Evolutionary conservation across 2,797 vertebrate species (phyloP).

Genomic region (Sebastes kiyomatsui): DNA sequence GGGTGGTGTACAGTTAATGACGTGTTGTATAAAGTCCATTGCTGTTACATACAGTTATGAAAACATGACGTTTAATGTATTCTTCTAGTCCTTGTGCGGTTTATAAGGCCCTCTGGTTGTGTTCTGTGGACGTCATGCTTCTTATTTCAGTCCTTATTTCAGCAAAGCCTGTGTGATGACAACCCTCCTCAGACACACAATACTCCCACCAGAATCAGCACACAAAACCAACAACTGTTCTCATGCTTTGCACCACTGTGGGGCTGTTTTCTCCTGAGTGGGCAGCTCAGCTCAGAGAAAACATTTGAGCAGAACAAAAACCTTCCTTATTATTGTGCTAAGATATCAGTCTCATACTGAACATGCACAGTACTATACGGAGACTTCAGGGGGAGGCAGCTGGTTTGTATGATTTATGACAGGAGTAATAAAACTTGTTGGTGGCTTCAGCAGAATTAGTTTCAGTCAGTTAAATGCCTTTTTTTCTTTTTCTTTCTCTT

Average conservation of each 20-base stretch:
- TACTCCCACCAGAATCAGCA: conserved; percentile 18
- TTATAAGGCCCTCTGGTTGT: conserved; percentile 38
- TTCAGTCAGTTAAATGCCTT: conserved; percentile 32
- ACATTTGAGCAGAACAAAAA: conserved; percentile 28
- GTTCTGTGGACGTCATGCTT: not conserved
- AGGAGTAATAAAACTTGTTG: conserved; percentile 36
- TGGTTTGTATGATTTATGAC: conserved; percentile 60
- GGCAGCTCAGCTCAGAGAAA: conserved; percentile 9
- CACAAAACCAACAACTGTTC: conserved; percentile 33
- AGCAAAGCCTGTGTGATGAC: conserved; percentile 27
- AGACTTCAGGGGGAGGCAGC: not conserved
- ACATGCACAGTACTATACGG: conserved; percentile 1
- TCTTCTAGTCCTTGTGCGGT: conserved; percentile 8
- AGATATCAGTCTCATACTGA: conserved; percentile 29
- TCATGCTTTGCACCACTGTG: not conserved
- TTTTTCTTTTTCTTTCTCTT: conserved; percentile 48
- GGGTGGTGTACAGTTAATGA: conserved; percentile 28
- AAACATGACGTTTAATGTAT: conserved; percentile 24
- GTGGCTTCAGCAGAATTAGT: conserved; percentile 23
- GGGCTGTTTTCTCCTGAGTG: conserved; percentile 23
- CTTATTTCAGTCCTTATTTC: not conserved
- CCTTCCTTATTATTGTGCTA: conserved; percentile 13
- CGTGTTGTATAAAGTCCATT: conserved; percentile 14
- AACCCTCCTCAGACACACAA: conserved; percentile 25
- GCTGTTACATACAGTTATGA: conserved; percentile 23